Base-by-base conservation (phyloP, 2,888 invertebrate genomes). In the Molorchus minor region DNA sequence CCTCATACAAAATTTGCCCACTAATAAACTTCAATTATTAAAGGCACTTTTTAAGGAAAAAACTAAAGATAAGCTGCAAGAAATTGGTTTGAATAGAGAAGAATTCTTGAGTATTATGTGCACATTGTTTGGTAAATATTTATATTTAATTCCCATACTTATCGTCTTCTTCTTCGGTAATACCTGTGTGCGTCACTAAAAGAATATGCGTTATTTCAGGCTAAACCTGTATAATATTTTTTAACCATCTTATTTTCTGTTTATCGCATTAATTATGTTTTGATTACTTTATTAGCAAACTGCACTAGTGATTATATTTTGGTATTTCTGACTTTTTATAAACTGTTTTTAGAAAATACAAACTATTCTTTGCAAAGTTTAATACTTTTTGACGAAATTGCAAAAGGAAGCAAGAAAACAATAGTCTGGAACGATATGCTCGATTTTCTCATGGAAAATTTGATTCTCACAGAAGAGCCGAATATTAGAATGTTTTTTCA, bases 351-450 rank as follows among this genome's bases (percentile, higher is more conserved):
- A 79, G 79, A 77, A n/a, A 75, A 74, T 55, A 63, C 69, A 2
- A 70, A 73, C 58, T 75, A 76, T 62, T 69, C 76, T 1, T 47
- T 72, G 5, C 75, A 79, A 57, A 77, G 77, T 20, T 68, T 72
- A 7, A 64, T 73, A 5, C 69, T 81, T 33, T 81, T 77, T 55
- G 73, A 78, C 20, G 71, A 77, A 63, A 74, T 81, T 12, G 72
- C 71, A 21, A 65, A 72, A 59, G 64, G 71, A 13, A 65, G 71
- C 8, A 67, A 66, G 25, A 47, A 60, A 2, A 67, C 63, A 56
- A 71, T 78, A 15, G 74, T 74, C 49, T 82, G 81, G 82, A 73
- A 75, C 36, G 74, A 80, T 53, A 73, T 82, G 57, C 62, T 82
- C 47, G 77, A 81, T 63, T 79, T 78, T 64, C 61, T 80, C 15